These are phyloP conservation scores for Salticus scenicus DNA, from an alignment of 2,888 invertebrate species.

Conservation along the genomic window DNA sequence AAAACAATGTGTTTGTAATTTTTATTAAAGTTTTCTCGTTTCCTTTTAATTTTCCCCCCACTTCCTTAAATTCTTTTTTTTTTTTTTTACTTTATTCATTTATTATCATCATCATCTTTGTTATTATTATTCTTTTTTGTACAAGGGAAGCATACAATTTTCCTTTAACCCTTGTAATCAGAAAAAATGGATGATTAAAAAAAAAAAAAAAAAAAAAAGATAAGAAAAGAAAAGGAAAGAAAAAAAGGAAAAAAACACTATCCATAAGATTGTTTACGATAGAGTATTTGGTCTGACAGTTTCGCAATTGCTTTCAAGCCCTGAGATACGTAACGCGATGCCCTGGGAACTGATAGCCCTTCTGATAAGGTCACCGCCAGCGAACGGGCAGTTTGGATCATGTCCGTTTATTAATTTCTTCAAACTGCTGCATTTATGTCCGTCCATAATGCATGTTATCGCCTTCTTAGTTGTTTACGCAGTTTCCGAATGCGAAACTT, in stretches of 20 bases:
- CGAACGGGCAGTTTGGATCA: constrained; percentile 1
- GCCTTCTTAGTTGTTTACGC: not conserved
- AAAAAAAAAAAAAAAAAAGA: not conserved
- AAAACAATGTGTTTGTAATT: too few species aligned
- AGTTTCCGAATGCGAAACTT: not conserved
- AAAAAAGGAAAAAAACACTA: not conserved
- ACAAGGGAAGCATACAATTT: not conserved
- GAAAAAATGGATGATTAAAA: too few species aligned
- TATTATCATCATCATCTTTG: too few species aligned
- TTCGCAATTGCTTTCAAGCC: not conserved
- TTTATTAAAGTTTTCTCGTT: too few species aligned
- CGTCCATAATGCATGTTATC: not conserved
- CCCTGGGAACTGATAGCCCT: constrained; percentile 48
- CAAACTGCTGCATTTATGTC: not conserved
- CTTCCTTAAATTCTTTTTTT: too few species aligned
- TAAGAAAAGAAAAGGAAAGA: not conserved
- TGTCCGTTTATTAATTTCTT: not conserved
- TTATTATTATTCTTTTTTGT: too few species aligned
- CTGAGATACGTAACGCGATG: constrained; percentile 24
- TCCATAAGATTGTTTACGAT: not conserved
- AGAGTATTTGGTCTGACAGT: not conserved
- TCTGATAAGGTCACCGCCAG: constrained; percentile 30
- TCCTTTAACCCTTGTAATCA: too few species aligned
- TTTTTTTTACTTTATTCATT: too few species aligned
- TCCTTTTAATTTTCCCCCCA: too few species aligned